Evolutionary conservation across 2,797 vertebrate species (phyloP).

Genomic region (Rhinophrynus dorsalis): DNA sequence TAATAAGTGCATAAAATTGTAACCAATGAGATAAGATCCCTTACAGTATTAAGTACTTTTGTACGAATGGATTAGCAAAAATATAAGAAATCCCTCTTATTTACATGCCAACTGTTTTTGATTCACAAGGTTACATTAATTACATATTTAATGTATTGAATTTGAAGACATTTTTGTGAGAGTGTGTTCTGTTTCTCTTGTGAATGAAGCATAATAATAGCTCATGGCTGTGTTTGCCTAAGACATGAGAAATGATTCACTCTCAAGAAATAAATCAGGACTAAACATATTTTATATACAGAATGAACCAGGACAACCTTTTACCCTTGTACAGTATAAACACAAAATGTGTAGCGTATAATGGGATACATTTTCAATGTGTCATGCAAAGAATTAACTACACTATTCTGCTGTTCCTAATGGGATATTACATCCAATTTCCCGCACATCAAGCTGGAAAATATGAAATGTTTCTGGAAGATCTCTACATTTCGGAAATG

Average conservation of each 20-base stretch:
- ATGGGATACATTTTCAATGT: constrained; percentile 29
- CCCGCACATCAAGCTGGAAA: constrained; percentile 31
- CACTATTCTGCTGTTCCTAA: constrained; percentile 11
- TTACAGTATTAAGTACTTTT: too few species aligned
- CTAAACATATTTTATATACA: constrained; percentile 23
- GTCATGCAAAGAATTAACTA: constrained; percentile 40
- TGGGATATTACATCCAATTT: constrained; percentile 32
- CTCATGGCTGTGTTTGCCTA: not conserved
- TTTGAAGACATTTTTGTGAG: too few species aligned
- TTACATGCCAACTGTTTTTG: too few species aligned
- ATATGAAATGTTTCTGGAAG: constrained; percentile 42
- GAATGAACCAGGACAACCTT: constrained; percentile 33
- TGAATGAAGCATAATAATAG: constrained; percentile 12
- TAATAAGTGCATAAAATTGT: too few species aligned
- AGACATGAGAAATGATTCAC: constrained; percentile 12
- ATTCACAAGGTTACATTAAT: too few species aligned
- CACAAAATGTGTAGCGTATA: constrained; percentile 29
- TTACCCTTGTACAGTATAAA: constrained; percentile 27
- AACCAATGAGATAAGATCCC: too few species aligned
- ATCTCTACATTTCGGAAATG: constrained; percentile 50
- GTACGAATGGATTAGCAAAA: too few species aligned
- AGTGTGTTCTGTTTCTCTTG: not conserved
- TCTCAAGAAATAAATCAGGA: constrained; percentile 29
- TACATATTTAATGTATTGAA: too few species aligned
- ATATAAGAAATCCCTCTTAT: too few species aligned